A percentile compares a stretch with the other conserved stretches of the same genome.
These are phyloP conservation scores for Scatophagus argus DNA, from an alignment of 2,113 vertebrate species.

Conservation along the genomic window DNA sequence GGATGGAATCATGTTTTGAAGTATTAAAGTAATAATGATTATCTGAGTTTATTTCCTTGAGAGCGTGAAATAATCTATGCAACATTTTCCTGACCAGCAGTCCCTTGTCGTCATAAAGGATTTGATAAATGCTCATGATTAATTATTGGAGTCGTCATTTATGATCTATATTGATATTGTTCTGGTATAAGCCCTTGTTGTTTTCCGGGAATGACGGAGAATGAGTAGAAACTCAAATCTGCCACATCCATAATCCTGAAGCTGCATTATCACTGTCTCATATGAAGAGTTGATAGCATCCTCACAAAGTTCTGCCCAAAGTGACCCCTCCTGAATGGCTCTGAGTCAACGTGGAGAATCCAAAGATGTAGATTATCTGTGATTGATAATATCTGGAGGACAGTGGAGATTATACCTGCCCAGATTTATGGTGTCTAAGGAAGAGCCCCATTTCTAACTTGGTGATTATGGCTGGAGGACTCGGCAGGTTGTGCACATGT, in stretches of 20 bases:
- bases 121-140: background rate
- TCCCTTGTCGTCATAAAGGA: background rate
- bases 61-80: background rate
- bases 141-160: background rate
- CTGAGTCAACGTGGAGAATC: conserved; percentile 4
- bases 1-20: background rate
- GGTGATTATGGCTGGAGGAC: conserved; percentile 69
- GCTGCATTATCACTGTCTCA: background rate
- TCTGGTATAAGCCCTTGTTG: background rate
- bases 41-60: no score
- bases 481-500: conserved; percentile 50
- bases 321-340: conserved; percentile 35
- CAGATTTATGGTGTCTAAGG: conserved; percentile 70
- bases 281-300: background rate
- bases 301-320: conserved; percentile 36
- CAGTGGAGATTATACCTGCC: conserved; percentile 58
- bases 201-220: background rate
- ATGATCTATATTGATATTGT: no score
- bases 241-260: background rate
- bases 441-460: conserved; percentile 54
- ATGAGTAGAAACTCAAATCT: conserved; percentile 12
- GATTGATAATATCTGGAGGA: conserved; percentile 73
- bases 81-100: background rate
- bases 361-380: conserved; percentile 59
- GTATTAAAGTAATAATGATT: background rate